Percentiles rank a stretch among this genome's conserved stretches.
Conservation (phyloP, 2,888 invertebrate genomes). For the Platycheirus albimanus region DNA sequence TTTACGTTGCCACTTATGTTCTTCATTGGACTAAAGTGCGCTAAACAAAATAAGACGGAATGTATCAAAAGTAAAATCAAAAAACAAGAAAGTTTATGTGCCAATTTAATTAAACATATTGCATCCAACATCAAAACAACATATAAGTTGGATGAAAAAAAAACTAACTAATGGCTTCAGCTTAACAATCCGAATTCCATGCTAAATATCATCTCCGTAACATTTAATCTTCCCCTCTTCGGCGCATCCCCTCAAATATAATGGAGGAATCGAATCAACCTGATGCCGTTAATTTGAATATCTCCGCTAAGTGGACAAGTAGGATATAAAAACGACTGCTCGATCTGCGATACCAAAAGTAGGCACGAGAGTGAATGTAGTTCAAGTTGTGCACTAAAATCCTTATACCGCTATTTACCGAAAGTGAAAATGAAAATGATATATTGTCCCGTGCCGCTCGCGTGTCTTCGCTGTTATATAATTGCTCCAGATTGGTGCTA, state of each 20-base stretch:
- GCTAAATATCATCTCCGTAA: conserved; percentile 23
- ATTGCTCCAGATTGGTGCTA: conserved; percentile 67
- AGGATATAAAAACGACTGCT: conserved; percentile 50
- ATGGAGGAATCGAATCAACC: conserved; percentile 43
- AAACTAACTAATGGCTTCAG: background rate
- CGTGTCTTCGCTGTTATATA: conserved; percentile 75
- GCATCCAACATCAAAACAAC: background rate
- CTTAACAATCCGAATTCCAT: conserved; percentile 9
- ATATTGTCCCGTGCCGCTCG: conserved; percentile 75
- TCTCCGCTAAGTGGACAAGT: conserved; percentile 57
- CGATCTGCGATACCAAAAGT: conserved; percentile 44
- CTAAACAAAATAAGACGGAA: no score
- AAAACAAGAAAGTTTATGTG: no score
- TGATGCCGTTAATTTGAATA: conserved; percentile 60
- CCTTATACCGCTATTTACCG: conserved; percentile 47
- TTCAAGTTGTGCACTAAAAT: conserved; percentile 57
- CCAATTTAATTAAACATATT: background rate
- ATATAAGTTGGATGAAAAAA: background rate
- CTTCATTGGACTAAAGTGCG: no score
- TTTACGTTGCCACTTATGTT: no score
- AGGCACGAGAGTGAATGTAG: conserved; percentile 59
- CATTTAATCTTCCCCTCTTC: conserved; percentile 17
- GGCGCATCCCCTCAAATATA: background rate
- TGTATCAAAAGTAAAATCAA: no score
- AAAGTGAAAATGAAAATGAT: conserved; percentile 71